Percentiles rank a stretch among this genome's conserved stretches.
These are phyloP conservation scores for Globodera rostochiensis DNA, from an alignment of 1,140 invertebrate genomes.

Conservation along the genomic window DNA sequence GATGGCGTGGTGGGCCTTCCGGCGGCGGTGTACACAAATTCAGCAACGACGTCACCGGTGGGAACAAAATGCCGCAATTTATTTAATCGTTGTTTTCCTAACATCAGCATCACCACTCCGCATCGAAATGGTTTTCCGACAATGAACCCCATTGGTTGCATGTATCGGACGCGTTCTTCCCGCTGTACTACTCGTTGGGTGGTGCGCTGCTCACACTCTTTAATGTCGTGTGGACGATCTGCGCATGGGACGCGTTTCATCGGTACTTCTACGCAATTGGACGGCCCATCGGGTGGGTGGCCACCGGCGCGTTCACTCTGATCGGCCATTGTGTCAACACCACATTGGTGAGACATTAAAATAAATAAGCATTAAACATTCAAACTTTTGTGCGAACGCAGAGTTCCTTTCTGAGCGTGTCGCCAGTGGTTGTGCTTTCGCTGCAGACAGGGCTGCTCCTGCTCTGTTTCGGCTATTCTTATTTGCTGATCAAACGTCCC, in stretches of 20 bases:
- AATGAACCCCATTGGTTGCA: not conserved
- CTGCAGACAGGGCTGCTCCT: not conserved
- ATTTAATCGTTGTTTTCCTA: not conserved
- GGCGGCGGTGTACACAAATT: not conserved
- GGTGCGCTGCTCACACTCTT: constrained; percentile 40
- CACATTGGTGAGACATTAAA: not conserved
- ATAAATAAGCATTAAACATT: too few species aligned
- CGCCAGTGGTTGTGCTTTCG: not conserved
- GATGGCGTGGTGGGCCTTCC: constrained; percentile 54
- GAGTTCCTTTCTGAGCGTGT: not conserved
- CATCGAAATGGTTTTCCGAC: not conserved
- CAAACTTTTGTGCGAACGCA: not conserved
- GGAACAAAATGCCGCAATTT: not conserved
- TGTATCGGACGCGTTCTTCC: constrained; percentile 38
- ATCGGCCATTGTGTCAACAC: not conserved
- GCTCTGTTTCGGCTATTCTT: not conserved
- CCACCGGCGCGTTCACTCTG: not conserved
- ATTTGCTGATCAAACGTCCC: not conserved
- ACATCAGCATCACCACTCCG: not conserved
- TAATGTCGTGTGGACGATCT: constrained; percentile 49
- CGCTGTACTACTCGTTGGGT: constrained; percentile 47
- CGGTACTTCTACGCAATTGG: constrained; percentile 38
- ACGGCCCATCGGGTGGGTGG: not conserved
- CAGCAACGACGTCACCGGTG: not conserved
- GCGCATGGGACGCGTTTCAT: constrained; percentile 48